Percentiles rank a stretch among this genome's conserved stretches.
phyloP scores from a whole-genome alignment of 2,797 vertebrate species.

The Bovichtus variegatus region DNA sequence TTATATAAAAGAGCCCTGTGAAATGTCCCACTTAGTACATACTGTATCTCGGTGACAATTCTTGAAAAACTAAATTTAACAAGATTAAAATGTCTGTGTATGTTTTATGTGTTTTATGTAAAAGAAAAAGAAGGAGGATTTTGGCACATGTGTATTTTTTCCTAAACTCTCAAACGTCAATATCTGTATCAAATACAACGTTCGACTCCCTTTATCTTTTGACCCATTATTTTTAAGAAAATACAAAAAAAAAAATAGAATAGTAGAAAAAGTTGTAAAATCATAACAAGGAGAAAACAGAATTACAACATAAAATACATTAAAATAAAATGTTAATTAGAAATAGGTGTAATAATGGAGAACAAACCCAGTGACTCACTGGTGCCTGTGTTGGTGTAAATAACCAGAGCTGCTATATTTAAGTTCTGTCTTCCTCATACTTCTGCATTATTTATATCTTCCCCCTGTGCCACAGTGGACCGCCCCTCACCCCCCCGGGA shows the following conservation, averaged over 20 bases:
- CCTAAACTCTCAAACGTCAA: not conserved
- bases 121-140: not conserved
- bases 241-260: not conserved
- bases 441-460: conserved; percentile 80
- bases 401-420: conserved; percentile 83
- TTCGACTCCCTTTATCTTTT: not conserved
- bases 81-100: too few relatives aligned
- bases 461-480: conserved; percentile 49
- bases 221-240: not conserved
- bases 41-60: too few relatives aligned
- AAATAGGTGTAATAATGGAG: not conserved
- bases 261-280: not conserved
- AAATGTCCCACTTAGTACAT: not conserved
- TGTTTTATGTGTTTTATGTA: not conserved
- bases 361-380: conserved; percentile 41
- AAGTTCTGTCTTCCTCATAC: conserved; percentile 69
- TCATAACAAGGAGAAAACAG: not conserved
- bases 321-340: not conserved
- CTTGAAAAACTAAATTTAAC: not conserved
- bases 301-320: not conserved
- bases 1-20: not conserved
- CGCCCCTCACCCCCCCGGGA: not conserved
- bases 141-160: not conserved
- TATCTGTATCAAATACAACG: not conserved
- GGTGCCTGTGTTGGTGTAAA: conserved; percentile 70